Percentiles rank a stretch among this genome's conserved stretches.
Conservation (phyloP, 2,888 invertebrate species). For the Plagodis pulveraria region DNA sequence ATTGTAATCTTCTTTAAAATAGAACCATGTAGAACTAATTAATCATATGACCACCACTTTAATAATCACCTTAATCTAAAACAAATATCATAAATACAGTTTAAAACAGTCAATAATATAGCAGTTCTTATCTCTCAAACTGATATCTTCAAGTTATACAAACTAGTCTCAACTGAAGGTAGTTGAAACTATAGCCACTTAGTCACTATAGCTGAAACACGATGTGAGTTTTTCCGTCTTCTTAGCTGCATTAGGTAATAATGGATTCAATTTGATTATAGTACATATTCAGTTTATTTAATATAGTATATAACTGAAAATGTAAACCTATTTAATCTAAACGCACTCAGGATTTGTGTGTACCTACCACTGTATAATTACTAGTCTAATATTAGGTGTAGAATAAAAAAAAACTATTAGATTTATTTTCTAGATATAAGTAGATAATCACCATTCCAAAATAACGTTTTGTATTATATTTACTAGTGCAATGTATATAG, state of each 20-base stretch:
- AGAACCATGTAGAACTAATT: too few species aligned
- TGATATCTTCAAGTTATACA: too few species aligned
- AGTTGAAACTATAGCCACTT: too few species aligned
- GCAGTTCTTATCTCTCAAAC: too few species aligned
- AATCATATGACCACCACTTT: too few species aligned
- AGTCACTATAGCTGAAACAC: too few species aligned
- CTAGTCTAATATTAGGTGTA: slow-evolving; percentile 58
- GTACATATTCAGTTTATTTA: background rate
- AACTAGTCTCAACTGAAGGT: too few species aligned
- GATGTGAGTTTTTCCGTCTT: too few species aligned
- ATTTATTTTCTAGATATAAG: slow-evolving; percentile 23
- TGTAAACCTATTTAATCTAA: slow-evolving; percentile 28
- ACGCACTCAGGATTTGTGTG: slow-evolving; percentile 54
- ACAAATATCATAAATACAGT: too few species aligned
- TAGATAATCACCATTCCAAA: slow-evolving; percentile 38
- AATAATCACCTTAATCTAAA: too few species aligned
- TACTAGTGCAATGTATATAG: slow-evolving; percentile 34
- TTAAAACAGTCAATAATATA: too few species aligned
- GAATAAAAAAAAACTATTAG: slow-evolving; percentile 46
- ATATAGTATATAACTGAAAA: slow-evolving; percentile 7
- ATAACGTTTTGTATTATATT: slow-evolving; percentile 20
- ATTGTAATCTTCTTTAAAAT: too few species aligned
- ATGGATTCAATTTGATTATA: background rate
- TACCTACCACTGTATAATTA: slow-evolving; percentile 52
- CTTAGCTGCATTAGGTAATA: background rate